These are phyloP conservation scores for Bimastos eiseni DNA, from an alignment of 2,888 invertebrate species.

Conservation along the genomic window DNA sequence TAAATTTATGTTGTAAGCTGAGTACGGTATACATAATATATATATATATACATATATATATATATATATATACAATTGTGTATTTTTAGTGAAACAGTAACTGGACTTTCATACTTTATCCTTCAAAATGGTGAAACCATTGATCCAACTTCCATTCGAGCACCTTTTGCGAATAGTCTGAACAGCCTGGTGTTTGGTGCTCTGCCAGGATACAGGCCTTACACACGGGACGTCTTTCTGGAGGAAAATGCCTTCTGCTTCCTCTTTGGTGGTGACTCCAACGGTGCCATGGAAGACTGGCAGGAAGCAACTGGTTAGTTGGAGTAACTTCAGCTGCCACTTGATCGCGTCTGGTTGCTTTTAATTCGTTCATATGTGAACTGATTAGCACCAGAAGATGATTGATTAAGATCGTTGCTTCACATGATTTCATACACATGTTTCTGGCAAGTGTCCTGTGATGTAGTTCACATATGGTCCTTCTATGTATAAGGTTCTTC, in stretches of 20 bases:
- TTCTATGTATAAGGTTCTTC: too few relatives aligned
- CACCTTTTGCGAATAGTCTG: not conserved
- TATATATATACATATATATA: not conserved
- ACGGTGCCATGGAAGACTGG: not conserved
- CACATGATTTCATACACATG: not conserved
- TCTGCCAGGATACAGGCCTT: not conserved
- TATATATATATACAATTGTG: not conserved
- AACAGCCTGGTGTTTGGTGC: not conserved
- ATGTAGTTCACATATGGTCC: not conserved
- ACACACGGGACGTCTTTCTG: constrained; percentile 6
- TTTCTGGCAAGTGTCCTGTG: not conserved
- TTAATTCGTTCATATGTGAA: not conserved
- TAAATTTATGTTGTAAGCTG: not conserved
- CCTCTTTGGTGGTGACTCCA: not conserved
- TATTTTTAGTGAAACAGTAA: not conserved
- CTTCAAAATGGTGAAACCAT: not conserved
- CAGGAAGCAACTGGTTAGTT: not conserved
- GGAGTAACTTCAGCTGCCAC: not conserved
- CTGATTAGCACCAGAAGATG: not conserved
- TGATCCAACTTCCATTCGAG: constrained; percentile 19
- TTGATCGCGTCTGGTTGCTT: not conserved
- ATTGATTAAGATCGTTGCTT: not conserved
- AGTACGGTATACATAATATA: not conserved
- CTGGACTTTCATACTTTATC: constrained; percentile 1
- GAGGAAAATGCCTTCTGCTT: constrained; percentile 8